phyloP scores from a whole-genome alignment of 2,113 vertebrate genomes.

The Bujurquina vittata region DNA sequence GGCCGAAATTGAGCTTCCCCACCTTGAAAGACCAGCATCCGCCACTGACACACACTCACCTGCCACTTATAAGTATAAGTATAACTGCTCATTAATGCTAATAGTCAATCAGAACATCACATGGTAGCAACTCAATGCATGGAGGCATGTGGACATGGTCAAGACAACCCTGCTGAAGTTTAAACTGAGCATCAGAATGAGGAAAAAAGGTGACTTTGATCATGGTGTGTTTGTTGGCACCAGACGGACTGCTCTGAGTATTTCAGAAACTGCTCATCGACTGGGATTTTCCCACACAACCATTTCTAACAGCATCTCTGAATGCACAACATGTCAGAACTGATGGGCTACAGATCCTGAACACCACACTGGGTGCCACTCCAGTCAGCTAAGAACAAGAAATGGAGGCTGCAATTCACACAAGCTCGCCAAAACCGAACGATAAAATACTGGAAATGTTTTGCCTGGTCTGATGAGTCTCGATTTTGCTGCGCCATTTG shows the following conservation, averaged over 20 bases:
- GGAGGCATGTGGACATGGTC: not conserved
- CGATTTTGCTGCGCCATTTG: no score
- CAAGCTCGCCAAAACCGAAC: not conserved
- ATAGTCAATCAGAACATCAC: not conserved
- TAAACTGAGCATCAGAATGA: not conserved
- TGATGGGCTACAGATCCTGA: not conserved
- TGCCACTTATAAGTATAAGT: not conserved
- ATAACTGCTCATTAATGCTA: accelerated
- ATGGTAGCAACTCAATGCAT: not conserved
- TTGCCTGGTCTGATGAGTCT: not conserved
- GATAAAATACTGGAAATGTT: not conserved
- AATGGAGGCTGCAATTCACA: not conserved
- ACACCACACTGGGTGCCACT: not conserved
- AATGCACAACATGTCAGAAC: accelerated
- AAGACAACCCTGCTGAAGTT: not conserved
- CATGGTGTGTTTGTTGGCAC: not conserved
- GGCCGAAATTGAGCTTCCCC: no score
- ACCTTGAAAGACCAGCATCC: no score
- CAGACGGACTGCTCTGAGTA: not conserved
- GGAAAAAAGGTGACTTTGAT: not conserved
- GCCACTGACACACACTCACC: not conserved
- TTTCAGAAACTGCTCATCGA: no score
- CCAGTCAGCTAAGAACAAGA: not conserved
- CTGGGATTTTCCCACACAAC: no score
- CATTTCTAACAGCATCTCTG: not conserved